Conservation (phyloP, 2,797 vertebrate genomes). For the Falco peregrinus region DNA sequence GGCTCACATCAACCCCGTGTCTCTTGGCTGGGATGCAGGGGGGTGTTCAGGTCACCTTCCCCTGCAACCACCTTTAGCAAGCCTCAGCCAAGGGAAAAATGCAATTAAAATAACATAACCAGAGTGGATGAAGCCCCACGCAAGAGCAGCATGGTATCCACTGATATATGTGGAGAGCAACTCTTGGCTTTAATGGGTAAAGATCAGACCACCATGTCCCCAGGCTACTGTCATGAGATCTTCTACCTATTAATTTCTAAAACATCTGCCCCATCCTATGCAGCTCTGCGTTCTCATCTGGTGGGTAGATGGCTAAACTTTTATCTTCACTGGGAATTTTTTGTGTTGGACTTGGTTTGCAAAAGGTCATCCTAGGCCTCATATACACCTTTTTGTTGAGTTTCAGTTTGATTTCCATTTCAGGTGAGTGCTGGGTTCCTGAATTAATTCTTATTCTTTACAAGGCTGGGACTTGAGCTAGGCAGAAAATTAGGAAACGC, state of each 20-base stretch:
- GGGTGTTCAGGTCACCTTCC: not conserved
- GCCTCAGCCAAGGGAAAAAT: not conserved
- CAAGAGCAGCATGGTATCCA: not conserved
- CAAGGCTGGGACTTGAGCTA: not conserved
- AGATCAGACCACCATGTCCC: not conserved
- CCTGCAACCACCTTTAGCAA: not conserved
- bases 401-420: not conserved
- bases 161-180: not conserved
- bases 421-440: not conserved
- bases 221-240: not conserved
- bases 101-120: not conserved
- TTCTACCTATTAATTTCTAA: not conserved
- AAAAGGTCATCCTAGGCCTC: not conserved
- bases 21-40: not conserved
- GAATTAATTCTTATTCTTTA: not conserved
- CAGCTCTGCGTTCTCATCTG: not conserved
- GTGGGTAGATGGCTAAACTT: not conserved
- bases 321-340: not conserved
- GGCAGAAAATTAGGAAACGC: not conserved
- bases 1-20: not conserved
- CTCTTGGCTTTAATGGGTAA: not conserved
- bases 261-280: not conserved
- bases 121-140: not conserved
- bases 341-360: not conserved
- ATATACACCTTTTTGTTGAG: not conserved